Evolutionary conservation across 2,888 invertebrate genomes (phyloP), one percentile per base, ranked within the genome.

Genomic region (Myathropa florea): DNA sequence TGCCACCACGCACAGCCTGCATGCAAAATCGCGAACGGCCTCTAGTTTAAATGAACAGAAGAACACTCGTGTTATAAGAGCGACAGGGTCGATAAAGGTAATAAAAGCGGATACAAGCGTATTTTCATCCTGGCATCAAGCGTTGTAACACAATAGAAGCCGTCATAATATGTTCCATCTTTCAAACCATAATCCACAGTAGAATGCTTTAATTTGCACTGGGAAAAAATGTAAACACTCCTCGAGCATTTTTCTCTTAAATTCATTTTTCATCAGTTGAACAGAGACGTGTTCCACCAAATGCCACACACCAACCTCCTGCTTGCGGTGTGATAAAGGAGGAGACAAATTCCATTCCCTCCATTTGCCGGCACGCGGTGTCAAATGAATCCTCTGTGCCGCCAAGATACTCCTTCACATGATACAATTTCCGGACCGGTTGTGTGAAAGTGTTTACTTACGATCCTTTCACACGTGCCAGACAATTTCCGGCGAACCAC

Each of bases 221-320:
- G 18, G 7, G 18, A 46, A 46, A 18, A 18, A 46, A 46, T 46
- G 18, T 46, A n/a, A 18, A 46, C 4, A 7, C n/a, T 4, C 18
- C 46, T 6, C 21, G 12, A 36, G 33, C 60, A 30, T 30, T 46
- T 18, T 18, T 61, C 46, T 28, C 46, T 46, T 23, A 60, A 72
- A 61, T 83, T 72, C 53, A 78, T 83, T 78, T 67, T 83, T 77
- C 77, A 77, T 72, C 60, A 55, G 65, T 36, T 30, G 36, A 55
- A 53, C 39, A 64, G 46, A 26, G 39, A 33, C 63, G 63, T 68
- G 23, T 53, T 39, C 24, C 18, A 18, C 59, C 23, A 33, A 24
- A 4, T 33, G 57, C 30, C 36, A 30, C 9, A 36, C 36, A 39
- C 46, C 18, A 18, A 18, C 18, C 46, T 46, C 18, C 0, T 2